These are phyloP conservation scores for Menidia menidia DNA, from an alignment of 2,797 vertebrate genomes.

Conservation along the genomic window DNA sequence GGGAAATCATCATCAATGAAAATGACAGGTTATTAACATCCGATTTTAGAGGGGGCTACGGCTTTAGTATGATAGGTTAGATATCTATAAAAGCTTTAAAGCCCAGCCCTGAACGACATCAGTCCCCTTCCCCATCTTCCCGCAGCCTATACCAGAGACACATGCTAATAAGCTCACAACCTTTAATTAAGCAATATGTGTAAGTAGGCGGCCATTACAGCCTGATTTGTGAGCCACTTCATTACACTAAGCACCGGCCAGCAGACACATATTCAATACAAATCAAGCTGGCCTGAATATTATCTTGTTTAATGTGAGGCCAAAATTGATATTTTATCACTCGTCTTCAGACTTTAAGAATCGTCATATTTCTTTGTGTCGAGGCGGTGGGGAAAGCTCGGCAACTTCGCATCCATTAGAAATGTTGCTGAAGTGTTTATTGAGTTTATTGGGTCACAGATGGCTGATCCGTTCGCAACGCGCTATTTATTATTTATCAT, in stretches of 20 bases:
- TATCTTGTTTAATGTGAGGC: conserved; percentile 91
- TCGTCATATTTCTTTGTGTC: conserved; percentile 84
- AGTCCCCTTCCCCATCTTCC: conserved; percentile 86
- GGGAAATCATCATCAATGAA: conserved; percentile 86
- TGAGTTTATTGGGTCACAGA: conserved; percentile 73
- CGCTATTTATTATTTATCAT: conserved; percentile 72
- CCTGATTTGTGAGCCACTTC: conserved; percentile 99
- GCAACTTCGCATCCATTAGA: conserved; percentile 82
- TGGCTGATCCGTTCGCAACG: conserved; percentile 25
- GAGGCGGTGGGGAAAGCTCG: conserved; percentile 81
- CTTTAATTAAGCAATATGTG: conserved; percentile 99
- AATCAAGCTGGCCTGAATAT: conserved; percentile 95
- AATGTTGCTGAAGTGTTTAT: conserved; percentile 84
- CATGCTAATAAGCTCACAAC: conserved; percentile 99
- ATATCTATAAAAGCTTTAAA: conserved; percentile 98
- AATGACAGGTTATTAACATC: conserved; percentile 94
- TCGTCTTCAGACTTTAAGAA: conserved; percentile 85
- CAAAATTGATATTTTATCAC: conserved; percentile 94
- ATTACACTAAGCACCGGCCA: conserved; percentile 93
- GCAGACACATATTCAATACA: conserved; percentile 98
- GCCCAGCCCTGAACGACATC: conserved; percentile 88
- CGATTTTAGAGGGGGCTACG: conserved; percentile 78
- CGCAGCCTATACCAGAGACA: conserved; percentile 91
- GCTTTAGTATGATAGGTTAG: conserved; percentile 93
- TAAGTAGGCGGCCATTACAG: conserved; percentile 99